Evolutionary conservation across 2,113 vertebrate species (phyloP).

Genomic region (Pristiophorus japonicus): DNA sequence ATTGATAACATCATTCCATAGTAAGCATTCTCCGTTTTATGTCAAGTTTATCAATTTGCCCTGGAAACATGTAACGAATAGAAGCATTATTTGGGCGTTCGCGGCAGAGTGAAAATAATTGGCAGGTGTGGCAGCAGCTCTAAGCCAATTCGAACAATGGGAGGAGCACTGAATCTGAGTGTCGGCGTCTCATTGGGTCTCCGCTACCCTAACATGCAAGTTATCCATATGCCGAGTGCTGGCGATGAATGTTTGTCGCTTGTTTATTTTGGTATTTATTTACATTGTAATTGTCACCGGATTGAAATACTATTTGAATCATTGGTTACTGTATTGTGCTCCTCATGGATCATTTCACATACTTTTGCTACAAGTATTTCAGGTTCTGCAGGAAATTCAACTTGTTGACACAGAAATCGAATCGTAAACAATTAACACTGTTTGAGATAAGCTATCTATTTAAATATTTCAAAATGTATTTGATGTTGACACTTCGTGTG

Average conservation of each 20-base stretch:
- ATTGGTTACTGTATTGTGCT: background rate
- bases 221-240: background rate
- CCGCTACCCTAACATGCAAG: background rate
- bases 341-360: background rate
- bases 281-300: background rate
- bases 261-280: background rate
- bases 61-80: background rate
- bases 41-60: background rate
- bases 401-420: background rate
- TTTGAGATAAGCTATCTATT: background rate
- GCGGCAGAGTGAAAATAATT: background rate
- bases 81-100: background rate
- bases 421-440: background rate
- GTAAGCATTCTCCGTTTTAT: background rate
- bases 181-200: background rate
- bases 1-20: background rate
- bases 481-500: too few species aligned
- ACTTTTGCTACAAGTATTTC: background rate
- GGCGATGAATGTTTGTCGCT: background rate
- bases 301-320: background rate
- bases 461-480: background rate
- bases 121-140: background rate
- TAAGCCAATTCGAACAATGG: background rate
- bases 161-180: background rate
- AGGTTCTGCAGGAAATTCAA: background rate